Evolutionary conservation across 1,140 invertebrate species (phyloP).

Genomic region (Brachionus rubens): DNA sequence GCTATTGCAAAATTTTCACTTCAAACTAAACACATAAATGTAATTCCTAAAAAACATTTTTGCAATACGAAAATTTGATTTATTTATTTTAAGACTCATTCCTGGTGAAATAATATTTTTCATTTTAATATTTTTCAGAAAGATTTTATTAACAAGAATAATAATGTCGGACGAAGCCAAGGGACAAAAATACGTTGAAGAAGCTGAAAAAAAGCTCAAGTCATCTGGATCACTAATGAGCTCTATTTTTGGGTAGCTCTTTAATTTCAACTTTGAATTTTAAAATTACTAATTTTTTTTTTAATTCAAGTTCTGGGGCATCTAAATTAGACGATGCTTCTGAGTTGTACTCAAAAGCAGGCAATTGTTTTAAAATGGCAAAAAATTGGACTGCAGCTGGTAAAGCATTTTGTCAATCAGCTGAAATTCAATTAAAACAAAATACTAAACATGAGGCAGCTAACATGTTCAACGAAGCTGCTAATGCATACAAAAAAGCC

Average conservation of each 20-base stretch:
- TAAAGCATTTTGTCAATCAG: slow-evolving; percentile 36
- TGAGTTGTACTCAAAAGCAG: slow-evolving; percentile 31
- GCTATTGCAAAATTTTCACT: too few species aligned
- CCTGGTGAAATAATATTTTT: too few species aligned
- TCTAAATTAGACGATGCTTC: slow-evolving; percentile 46
- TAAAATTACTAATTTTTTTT: neutral
- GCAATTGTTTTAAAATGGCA: slow-evolving; percentile 43
- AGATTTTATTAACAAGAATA: neutral
- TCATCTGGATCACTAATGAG: slow-evolving; percentile 39
- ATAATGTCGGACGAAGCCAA: slow-evolving; percentile 40
- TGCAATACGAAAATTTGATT: too few species aligned
- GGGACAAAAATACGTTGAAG: slow-evolving; percentile 34
- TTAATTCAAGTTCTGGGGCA: neutral
- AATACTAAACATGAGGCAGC: slow-evolving; percentile 45
- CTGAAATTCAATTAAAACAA: slow-evolving; percentile 44
- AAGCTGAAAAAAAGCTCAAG: slow-evolving; percentile 47
- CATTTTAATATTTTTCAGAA: neutral
- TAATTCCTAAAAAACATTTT: too few species aligned
- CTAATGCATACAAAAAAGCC: slow-evolving; percentile 44
- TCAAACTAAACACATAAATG: too few species aligned
- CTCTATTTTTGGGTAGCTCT: slow-evolving; percentile 42
- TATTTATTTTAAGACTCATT: too few species aligned
- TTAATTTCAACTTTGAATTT: neutral
- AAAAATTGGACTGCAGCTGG: slow-evolving; percentile 43
- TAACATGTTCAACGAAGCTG: slow-evolving; percentile 43